Conservation (phyloP, 2,113 vertebrate species). For the Sphaerodactylus townsendi region DNA sequence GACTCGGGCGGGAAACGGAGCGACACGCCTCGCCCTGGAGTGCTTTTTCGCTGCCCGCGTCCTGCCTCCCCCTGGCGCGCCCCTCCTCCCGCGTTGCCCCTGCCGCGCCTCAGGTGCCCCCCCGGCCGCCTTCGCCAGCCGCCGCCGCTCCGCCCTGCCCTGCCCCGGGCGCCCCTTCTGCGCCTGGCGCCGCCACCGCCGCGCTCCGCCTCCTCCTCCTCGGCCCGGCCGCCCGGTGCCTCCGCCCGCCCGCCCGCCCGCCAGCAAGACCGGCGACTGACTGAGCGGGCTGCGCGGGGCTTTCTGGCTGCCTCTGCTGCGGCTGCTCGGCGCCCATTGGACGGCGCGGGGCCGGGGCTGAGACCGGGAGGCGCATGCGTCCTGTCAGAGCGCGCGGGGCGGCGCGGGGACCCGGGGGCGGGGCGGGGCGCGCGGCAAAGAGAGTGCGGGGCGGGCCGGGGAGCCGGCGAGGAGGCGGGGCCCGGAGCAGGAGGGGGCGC, state of each 20-base stretch:
- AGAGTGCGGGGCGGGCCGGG: not conserved
- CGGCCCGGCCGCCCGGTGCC: not conserved
- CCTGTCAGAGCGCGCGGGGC: not conserved
- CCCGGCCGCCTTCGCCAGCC: not conserved
- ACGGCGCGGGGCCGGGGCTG: constrained; percentile 34
- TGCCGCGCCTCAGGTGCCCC: not conserved
- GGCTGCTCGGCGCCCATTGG: constrained; percentile 70
- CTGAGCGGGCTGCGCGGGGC: constrained; percentile 53
- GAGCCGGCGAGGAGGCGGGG: not conserved
- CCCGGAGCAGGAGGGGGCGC: too few species aligned
- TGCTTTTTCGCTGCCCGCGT: too few species aligned
- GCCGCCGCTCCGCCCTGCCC: not conserved
- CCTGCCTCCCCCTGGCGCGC: not conserved
- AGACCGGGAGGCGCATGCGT: constrained; percentile 63
- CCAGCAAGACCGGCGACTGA: not conserved
- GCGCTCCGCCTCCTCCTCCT: not conserved
- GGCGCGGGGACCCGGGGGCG: not conserved
- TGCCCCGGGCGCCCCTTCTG: not conserved
- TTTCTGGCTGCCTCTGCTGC: constrained; percentile 67
- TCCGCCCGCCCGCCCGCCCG: not conserved
- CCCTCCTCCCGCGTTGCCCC: too few species aligned
- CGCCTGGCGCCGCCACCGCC: too few species aligned
- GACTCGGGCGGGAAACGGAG: constrained; percentile 44
- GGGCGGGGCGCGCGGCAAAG: not conserved
- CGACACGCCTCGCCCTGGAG: constrained; percentile 17